Evolutionary conservation across 2,888 invertebrate species (phyloP), one percentile per base, ranked within the genome.

Genomic region (Ferrisia virgata): DNA sequence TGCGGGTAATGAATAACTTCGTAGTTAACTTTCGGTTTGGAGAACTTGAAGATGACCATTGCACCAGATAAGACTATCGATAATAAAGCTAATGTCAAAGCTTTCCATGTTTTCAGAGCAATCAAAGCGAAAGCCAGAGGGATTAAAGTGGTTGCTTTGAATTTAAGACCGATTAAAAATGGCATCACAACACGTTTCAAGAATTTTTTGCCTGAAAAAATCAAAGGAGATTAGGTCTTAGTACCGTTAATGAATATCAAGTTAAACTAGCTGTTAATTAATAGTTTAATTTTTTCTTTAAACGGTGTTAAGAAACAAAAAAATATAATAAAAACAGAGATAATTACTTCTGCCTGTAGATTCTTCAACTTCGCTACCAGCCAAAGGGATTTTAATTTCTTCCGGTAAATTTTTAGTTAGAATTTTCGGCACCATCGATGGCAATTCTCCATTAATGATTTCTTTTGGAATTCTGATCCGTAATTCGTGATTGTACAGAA

Each of bases 51-150:
- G 88, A 96, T 94, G 82, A 95, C 91, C 91, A 95, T 91, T 85
- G 95, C 95, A 86, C 94, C 95, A 86, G 95, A 95, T 76, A 95
- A 90, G 31, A 95, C 95, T 88, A 96, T 89, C 2, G 95, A 95
- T 85, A 96, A 91, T 4, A 96, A 92, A 85, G 95, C 95, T 86
- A 96, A 91, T 9, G 96, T 95, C 87, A 95, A 90, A 64, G 96
- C 96, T 89, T 96, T 96, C 96, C 96, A 96, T 18, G 96, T 95
- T 89, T 95, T 95, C 85, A 95, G 90, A 0, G 96, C 96, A 87
- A 96, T 95, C 85, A 95, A 89, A 43, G 94, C 94, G 85, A 96
- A 90, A 15, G 94, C 94, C 85, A 95, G 89, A 0, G 95, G 96
- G 64, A 95, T 94, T 87, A 96, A 89, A 39, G 95, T 94, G 25